Evolutionary conservation across 2,113 vertebrate species (phyloP), one percentile per base, ranked within the genome.

Genomic region (Mus spicilegus): DNA sequence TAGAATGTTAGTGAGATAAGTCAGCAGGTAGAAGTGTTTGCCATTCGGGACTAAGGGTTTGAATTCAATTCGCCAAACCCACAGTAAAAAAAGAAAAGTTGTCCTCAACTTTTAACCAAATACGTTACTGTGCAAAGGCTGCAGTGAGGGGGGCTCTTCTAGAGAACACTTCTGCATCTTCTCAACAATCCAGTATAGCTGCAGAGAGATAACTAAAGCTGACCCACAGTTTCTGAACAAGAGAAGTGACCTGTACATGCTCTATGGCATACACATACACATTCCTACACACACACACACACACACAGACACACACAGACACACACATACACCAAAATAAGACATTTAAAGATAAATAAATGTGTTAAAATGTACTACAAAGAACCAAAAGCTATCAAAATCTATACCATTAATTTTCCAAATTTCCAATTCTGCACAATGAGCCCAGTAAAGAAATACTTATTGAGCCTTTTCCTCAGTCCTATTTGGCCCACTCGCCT

Each of bases 311-410:
- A 46, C 73, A 78, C 46, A 77, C 14, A 49, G 51, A 77, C 46
- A 77, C 28, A 49, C 78, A 82, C 54, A n/a, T 33, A 58, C 20
- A 24, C 46, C 56, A 84, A 84, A 39, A 26, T 26, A 65, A 85
- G 14, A 10, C 17, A 33, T 86, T 63, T 65, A 42, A 65, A 42
- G 58, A 81, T n/a, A 58, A 85, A 46, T 42, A 63, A 85, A 19
- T 85, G 9, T 69, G 14, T 73, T 85, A 80, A 76, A 93, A 96
- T 22, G 16, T 14, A 93, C 61, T 76, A 72, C 54, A 89, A 90
- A 91, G 33, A 95, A 67, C 12, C n/a, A 87, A 96, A 94, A 24
- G 63, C 33, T 70, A 90, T 81, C 63, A 88, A 94, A 75, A 24
- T 81, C 4, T 7, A 17, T 69, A 78, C 89, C 78, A 67, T 28